Evolutionary conservation across 2,888 invertebrate genomes (phyloP), one percentile per base, ranked within the genome.

Genomic region (Synanthedon formicaeformis): DNA sequence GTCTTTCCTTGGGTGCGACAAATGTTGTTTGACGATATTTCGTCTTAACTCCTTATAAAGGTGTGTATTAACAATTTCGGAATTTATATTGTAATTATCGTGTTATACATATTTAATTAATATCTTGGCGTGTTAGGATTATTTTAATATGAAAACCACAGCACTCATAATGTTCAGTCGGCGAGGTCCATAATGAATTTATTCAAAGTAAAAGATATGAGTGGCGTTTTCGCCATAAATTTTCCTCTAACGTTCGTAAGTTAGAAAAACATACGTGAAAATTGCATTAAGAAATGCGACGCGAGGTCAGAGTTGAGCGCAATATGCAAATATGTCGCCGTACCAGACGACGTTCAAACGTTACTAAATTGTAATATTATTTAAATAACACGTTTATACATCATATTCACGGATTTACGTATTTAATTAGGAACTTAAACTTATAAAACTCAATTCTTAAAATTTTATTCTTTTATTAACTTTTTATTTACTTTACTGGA

Each of bases 301-400:
- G 58, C 57, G 58, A 62, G 64, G 61, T 63, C 61, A 62, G 45
- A 45, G 45, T 59, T 61, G 57, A 60, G 58, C 59, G 60, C 56
- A 57, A 55, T 75, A 77, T 77, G 76, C 64, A 73, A 77, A 77
- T 53, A 59, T 56, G 56, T 45, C 45, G 57, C 61, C 60, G 64
- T 61, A 60, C 64, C 58, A 63, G 64, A 34, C 53, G 62, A 60
- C 66, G 66, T 63, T 66, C 58, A 65, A 63, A 60, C 70, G 71
- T 68, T 71, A 70, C 63, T 64, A 73, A 75, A 76, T 74, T 66
- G 73, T 68, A 69, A 71, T 75, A 75, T 77, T 77, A 76, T 78
- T 76, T 70, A 75, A 73, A 75, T 73, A 67, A 60, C 65, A 67
- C 70, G 66, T 73, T 73, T 72, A 69, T 69, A 70, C 63, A 67